Base-by-base conservation (phyloP, 1,140 invertebrate species). In the Ceratoteleas bidentatus region DNA sequence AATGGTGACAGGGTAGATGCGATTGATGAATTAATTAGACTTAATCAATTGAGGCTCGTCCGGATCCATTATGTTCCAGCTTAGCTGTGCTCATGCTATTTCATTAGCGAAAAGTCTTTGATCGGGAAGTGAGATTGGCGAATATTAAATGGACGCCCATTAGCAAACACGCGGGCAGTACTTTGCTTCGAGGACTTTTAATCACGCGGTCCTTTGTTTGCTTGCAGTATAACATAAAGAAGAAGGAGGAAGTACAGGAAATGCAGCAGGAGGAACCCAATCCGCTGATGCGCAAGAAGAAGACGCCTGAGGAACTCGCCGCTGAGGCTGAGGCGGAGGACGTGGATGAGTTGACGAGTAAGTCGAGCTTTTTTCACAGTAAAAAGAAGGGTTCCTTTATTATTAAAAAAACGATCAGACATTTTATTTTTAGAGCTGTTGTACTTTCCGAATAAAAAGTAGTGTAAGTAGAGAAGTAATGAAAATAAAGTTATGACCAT, bases 261-360 rank as follows among this genome's bases (percentile, higher is more conserved):
- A 93, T 94, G 69, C 95, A 84, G 53, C 94, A 94, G 84, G 96
- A 98, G 90, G 96, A 97, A 84, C 95, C 95, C 68, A 98, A 98
- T 91, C 97, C 95, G 56, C 93, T 96, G 87, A 97, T 97, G 97
- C 95, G 98, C 86, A 98, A 98, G 94, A 99, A 98, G 92, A 99
- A 99, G 92, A 99, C 98, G 40, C 98, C 98, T 0, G 98, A 98
- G 90, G 98, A 99, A 90, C 91, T 99, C 75, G 98, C 98, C 43
- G 95, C 96, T 15, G 98, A 99, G 91, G 97, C 97, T 9, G 97
- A 98, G 91, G 95, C 95, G 47, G 97, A 96, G 87, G 97, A 98
- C 86, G 96, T 98, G 91, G 97, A 98, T 88, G 98, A 99, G 91
- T 98, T 99, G 92, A 98, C 97, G 92, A 99, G 98, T 99, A 94